phyloP scores from a whole-genome alignment of 2,888 invertebrate species.

The Coecobrya sp. region DNA sequence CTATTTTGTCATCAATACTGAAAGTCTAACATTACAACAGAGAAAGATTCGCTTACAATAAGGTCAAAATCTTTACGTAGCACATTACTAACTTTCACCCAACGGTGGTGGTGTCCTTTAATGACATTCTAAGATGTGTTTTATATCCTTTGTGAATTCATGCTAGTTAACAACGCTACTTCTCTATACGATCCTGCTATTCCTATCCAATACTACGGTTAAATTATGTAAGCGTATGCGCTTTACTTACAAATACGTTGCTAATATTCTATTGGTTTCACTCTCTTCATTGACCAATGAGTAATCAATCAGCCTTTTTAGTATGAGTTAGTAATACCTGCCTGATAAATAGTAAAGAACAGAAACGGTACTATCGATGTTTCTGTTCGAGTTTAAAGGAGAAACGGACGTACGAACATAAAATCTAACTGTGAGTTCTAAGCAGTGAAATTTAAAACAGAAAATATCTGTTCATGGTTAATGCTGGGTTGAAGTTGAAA shows the following conservation, averaged over 20 bases:
- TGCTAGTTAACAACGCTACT: neutral
- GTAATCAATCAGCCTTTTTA: conserved; percentile 34
- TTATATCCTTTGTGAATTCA: too few species aligned
- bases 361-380: conserved; percentile 20
- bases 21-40: neutral
- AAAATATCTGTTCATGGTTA: neutral
- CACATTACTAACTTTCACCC: neutral
- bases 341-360: neutral
- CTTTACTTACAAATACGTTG: neutral
- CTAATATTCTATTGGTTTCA: neutral
- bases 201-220: neutral
- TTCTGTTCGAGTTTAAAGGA: neutral
- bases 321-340: conserved; percentile 17
- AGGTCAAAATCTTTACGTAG: neutral
- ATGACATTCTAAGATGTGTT: too few species aligned
- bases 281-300: neutral
- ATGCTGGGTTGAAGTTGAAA: neutral
- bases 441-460: neutral
- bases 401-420: neutral
- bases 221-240: neutral
- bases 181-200: neutral
- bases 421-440: neutral
- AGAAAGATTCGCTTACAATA: neutral
- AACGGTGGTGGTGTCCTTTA: too few species aligned
- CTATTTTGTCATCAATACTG: conserved; percentile 23